Base-by-base conservation (phyloP, 2,888 invertebrate genomes). In the Agrypnus murinus region DNA sequence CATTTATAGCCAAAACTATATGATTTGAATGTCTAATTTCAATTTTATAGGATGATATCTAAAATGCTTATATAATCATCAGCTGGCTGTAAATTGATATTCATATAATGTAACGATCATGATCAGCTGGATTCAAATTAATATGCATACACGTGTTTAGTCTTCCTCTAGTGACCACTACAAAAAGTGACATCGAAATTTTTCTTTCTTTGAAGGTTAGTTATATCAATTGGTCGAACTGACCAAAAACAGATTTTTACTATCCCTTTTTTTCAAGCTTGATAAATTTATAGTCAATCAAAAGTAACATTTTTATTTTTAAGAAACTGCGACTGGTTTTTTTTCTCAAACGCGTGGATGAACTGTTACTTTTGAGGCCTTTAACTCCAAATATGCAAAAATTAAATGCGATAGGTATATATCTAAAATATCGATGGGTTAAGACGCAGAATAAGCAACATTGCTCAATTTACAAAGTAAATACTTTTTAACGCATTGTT, bases 51-150 rank as follows among this genome's bases (percentile, higher is more conserved):
- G 34, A 19, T 62, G 59, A 59, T 43, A 12, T 31, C 43, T 36
- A 48, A n/a, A n/a, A 3, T 12, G 25, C 53, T 63, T 63, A 63
- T 63, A 53, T 53, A 63, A 63, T 63, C 40, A 63, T 50, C 50
- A 31, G 50, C 45, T 63, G 38, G 63, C 17, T 38, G 9, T 10
- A 53, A 63, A 34, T 14, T 50, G 53, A 63, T 63, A 63, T 63
- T 53, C 53, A 53, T 63, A 50, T 50, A 63, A 63, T 43, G 43
- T 53, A 55, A 36, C 36, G 34, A 55, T 55, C 25, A 43, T 12
- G 43, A 58, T 58, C 43, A 58, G 38, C 43, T 58, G 58, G 58
- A 43, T 25, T n/a, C 43, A 31, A 43, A 58, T 58, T 58, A 58
- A 58, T 58, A 43, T 58, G 19, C 58, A 25, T 40, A 58, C 43